Conservation (phyloP, 2,113 vertebrate genomes). For the Lepus timidus region DNA sequence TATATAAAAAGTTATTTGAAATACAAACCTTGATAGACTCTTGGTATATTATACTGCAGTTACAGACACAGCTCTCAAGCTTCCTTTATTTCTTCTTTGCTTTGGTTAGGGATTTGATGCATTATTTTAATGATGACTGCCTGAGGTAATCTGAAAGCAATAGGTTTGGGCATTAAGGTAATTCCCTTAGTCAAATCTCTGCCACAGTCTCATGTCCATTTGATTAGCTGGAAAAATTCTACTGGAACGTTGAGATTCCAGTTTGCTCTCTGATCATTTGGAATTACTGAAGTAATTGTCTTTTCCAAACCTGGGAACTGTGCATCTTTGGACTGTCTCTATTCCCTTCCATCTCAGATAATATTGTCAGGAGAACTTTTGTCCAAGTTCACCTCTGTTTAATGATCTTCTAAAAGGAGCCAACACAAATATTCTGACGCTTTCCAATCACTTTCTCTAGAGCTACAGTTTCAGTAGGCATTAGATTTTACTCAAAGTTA, state of each 20-base stretch:
- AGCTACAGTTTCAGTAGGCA: neutral
- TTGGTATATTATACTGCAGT: neutral
- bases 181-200: neutral
- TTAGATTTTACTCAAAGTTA: conserved; percentile 26
- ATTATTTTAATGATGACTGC: neutral
- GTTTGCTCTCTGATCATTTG: neutral
- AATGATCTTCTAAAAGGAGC: neutral
- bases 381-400: neutral
- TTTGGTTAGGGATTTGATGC: neutral
- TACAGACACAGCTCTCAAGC: neutral
- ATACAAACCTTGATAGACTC: neutral
- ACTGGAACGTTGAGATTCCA: neutral
- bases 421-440: neutral
- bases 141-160: neutral
- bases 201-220: neutral
- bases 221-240: neutral
- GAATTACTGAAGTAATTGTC: neutral
- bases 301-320: neutral
- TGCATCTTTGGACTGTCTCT: neutral
- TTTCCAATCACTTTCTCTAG: neutral
- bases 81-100: neutral
- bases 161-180: neutral
- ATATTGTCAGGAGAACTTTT: neutral
- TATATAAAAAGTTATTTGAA: neutral
- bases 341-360: conserved; percentile 22